These are phyloP conservation scores for Smittia aterrima DNA, from an alignment of 2,888 invertebrate genomes.

Conservation along the genomic window DNA sequence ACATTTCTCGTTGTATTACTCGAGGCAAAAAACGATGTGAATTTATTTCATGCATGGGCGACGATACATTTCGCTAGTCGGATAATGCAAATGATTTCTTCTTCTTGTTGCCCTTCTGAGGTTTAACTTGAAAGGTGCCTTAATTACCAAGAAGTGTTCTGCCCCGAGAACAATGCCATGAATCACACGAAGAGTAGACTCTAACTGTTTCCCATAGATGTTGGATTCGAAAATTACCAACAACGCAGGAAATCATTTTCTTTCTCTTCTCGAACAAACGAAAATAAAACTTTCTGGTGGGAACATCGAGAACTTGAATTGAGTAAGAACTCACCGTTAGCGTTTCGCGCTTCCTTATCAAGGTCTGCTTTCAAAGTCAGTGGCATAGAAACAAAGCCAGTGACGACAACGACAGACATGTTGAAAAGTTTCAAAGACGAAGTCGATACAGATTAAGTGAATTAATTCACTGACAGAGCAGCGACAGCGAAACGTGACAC, in stretches of 20 bases:
- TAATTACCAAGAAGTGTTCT: constrained; percentile 12
- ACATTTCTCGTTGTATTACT: not conserved
- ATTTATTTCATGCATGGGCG: constrained; percentile 12
- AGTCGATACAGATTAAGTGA: no score
- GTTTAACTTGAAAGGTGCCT: not conserved
- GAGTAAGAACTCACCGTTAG: no score
- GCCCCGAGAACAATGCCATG: not conserved
- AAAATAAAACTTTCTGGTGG: no score
- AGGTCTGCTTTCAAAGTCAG: no score
- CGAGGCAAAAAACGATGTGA: not conserved
- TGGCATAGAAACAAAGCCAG: no score
- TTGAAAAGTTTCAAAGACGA: no score
- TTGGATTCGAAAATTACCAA: not conserved
- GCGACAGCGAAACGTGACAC: no score
- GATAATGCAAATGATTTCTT: not conserved
- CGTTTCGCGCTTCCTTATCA: no score
- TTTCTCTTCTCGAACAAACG: no score
- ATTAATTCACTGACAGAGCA: no score
- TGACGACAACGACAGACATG: no score
- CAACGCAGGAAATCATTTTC: constrained; percentile 13
- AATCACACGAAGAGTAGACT: not conserved
- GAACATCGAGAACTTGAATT: no score
- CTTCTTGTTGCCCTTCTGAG: not conserved
- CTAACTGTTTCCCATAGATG: not conserved
- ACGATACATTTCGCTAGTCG: not conserved